These are phyloP conservation scores for Cettia cetti DNA, from an alignment of 2,113 vertebrate genomes.

Conservation along the genomic window DNA sequence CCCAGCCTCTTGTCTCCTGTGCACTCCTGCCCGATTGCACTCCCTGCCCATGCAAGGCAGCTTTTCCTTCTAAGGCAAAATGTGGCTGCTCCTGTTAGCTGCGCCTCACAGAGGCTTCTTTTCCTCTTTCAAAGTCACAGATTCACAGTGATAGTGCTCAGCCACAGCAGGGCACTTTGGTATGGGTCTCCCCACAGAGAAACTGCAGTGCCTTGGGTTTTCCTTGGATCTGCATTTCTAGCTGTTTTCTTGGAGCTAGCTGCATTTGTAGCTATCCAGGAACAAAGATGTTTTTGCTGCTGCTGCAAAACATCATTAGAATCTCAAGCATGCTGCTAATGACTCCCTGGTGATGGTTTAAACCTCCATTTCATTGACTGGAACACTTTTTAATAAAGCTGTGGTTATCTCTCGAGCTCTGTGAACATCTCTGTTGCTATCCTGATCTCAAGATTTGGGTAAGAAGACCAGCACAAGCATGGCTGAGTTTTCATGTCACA, in stretches of 20 bases:
- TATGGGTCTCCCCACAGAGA: not conserved
- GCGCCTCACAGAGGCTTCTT: not conserved
- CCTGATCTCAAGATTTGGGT: not conserved
- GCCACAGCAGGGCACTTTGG: not conserved
- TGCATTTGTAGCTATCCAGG: not conserved
- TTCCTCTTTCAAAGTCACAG: not conserved
- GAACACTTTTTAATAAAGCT: not conserved
- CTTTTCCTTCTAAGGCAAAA: not conserved
- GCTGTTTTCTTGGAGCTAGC: not conserved
- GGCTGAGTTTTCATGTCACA: not conserved
- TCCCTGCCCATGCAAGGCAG: not conserved
- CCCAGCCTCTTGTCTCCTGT: not conserved
- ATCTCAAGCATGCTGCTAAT: not conserved
- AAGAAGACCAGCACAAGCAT: not conserved
- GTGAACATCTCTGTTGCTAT: not conserved
- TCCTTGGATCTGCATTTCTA: not conserved
- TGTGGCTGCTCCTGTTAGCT: not conserved
- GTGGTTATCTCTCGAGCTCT: not conserved
- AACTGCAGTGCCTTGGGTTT: not conserved
- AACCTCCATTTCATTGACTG: not conserved
- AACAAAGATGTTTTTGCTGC: not conserved
- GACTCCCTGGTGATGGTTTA: not conserved
- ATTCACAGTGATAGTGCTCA: accelerated
- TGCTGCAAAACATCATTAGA: not conserved
- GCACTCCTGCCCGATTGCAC: not conserved